Evolutionary conservation across 92 coral and sea anemone species (phyloP).

Genomic region (Diadumene lineata): DNA sequence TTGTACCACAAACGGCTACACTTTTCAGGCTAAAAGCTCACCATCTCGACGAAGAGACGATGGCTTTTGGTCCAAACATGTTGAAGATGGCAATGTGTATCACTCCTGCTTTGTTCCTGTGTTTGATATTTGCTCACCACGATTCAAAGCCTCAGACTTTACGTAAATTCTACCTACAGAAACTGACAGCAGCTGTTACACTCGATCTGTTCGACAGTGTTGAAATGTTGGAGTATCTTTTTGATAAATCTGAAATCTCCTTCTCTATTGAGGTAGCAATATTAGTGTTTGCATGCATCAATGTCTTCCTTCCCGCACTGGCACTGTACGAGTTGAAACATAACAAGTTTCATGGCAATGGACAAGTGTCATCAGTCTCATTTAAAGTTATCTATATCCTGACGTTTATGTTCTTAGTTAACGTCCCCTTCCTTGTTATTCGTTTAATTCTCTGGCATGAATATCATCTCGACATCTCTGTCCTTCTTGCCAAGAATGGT

Average conservation of each 20-base stretch:
- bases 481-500: conserved; percentile 78
- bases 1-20: conserved; percentile 82
- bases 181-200: conserved; percentile 72
- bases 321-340: conserved; percentile 84
- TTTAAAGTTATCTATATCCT: conserved; percentile 76
- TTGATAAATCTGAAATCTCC: conserved; percentile 48
- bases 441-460: conserved; percentile 75
- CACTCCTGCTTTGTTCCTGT: conserved; percentile 64
- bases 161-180: conserved; percentile 82
- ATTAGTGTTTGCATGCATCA: conserved; percentile 69
- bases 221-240: conserved; percentile 86
- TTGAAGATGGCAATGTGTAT: conserved; percentile 78
- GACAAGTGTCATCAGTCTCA: conserved; percentile 77
- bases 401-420: conserved; percentile 74
- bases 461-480: conserved; percentile 66
- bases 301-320: conserved; percentile 79
- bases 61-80: conserved; percentile 69
- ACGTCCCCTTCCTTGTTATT: conserved; percentile 78
- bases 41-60: conserved; percentile 56
- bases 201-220: conserved; percentile 92
- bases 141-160: conserved; percentile 67
- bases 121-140: conserved; percentile 83
- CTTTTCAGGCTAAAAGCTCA: conserved; percentile 58
- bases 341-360: conserved; percentile 85
- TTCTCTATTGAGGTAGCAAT: conserved; percentile 47